Base-by-base conservation (phyloP, 1,140 invertebrate genomes). In the Acromyrmex echinatior region DNA sequence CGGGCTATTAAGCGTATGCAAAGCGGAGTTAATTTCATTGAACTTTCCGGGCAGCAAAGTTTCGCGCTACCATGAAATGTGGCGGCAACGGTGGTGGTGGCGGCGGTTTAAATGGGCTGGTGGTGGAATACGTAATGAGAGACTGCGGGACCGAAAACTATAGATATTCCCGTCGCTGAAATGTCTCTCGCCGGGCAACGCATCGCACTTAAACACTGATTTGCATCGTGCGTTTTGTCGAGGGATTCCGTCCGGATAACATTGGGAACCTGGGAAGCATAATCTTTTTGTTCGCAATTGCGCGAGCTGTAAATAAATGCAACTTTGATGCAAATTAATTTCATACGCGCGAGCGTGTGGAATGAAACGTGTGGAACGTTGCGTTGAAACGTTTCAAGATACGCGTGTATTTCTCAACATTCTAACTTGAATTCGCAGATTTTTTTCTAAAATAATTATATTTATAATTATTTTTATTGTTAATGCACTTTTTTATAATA, bases 21-120 rank as follows among this genome's bases (percentile, higher is more conserved):
- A 93, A 94, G 90, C 93, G 90, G 89, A 94, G 90, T 94, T 94
- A 93, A 94, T 94, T 93, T 94, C 91, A 94, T 94, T 93, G 91
- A 94, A 94, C 93, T 94, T 93, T 91, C 91, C 88, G 79, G 65
- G 74, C 87, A 79, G 74, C 88, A 92, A 94, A 94, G 92, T 94
- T 94, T 93, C 90, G 84, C 68, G 86, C 88, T 80, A 89, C 87
- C 84, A 91, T 91, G 90, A 93, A 93, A 90, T 91, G 90, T 87
- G 65, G 45, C 60, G 9, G 73, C 53, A 12, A 10, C 12, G 51
- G 31, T 12, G 31, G 51, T 6, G 73, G 53, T 10, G 49, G 89
- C 84, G 49, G 90, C 68, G 88, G 58, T 92, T 90, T 90, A 92
- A 92, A 91, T 88, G 86, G 76, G 39, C 85, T 79, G 88, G 73